Evolutionary conservation across 1,140 invertebrate genomes (phyloP).

Genomic region (Drosophila biarmipes): DNA sequence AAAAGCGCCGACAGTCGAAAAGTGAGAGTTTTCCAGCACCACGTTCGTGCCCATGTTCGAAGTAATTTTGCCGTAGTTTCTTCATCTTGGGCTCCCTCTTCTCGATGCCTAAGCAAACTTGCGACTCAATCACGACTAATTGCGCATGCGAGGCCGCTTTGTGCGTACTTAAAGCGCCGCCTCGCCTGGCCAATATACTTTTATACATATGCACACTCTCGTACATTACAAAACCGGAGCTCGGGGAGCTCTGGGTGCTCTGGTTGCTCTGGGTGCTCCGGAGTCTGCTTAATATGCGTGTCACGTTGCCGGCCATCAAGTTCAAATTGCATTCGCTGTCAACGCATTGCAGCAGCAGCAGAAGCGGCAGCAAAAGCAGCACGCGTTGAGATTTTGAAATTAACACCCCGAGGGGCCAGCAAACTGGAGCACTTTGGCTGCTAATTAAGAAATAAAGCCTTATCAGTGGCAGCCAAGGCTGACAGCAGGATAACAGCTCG

Average conservation of each 20-base stretch:
- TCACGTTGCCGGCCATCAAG: slow-evolving; percentile 82
- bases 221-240: slow-evolving; percentile 76
- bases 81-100: slow-evolving; percentile 44
- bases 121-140: slow-evolving; percentile 83
- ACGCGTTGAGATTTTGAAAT: slow-evolving; percentile 81
- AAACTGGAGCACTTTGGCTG: slow-evolving; percentile 64
- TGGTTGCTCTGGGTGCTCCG: background rate
- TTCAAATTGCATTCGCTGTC: slow-evolving; percentile 84
- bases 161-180: slow-evolving; percentile 80
- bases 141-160: slow-evolving; percentile 76
- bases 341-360: slow-evolving; percentile 67
- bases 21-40: slow-evolving; percentile 74
- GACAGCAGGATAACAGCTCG: slow-evolving; percentile 44
- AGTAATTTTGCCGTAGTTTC: slow-evolving; percentile 50
- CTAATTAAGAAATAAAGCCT: slow-evolving; percentile 81
- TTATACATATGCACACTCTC: background rate
- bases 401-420: slow-evolving; percentile 61
- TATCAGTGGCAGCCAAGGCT: slow-evolving; percentile 62
- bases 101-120: slow-evolving; percentile 71
- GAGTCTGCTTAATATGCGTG: slow-evolving; percentile 77
- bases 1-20: slow-evolving; percentile 48
- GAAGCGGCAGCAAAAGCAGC: slow-evolving; percentile 37
- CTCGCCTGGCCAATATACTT: slow-evolving; percentile 7
- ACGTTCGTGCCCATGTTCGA: slow-evolving; percentile 36
- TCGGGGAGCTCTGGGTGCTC: slow-evolving; percentile 1